Conservation (phyloP, 1,140 invertebrate genomes). For the Apis dorsata region DNA sequence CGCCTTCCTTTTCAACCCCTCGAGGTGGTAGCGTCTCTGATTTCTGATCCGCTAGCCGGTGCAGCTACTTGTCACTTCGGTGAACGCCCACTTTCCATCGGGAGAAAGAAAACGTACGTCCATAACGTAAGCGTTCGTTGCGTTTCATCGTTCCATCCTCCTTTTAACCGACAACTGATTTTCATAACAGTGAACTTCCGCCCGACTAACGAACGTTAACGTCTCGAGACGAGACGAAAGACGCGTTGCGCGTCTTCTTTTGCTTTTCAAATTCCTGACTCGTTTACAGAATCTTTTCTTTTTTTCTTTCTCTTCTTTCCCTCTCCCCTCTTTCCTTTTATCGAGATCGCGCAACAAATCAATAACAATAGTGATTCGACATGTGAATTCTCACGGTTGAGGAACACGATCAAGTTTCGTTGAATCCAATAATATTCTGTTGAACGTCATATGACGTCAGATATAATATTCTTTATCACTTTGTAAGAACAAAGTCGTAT, state of each 20-base stretch:
- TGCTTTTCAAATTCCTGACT: slow-evolving; percentile 17
- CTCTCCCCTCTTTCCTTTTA: not conserved
- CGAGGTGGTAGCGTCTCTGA: slow-evolving; percentile 73
- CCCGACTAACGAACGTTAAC: slow-evolving; percentile 76
- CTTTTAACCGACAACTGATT: slow-evolving; percentile 69
- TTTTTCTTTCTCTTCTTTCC: not conserved
- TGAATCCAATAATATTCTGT: no score
- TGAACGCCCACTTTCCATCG: slow-evolving; percentile 58
- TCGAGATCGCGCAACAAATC: not conserved
- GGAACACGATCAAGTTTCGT: not conserved
- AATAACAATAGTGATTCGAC: not conserved
- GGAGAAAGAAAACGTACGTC: slow-evolving; percentile 34
- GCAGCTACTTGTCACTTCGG: slow-evolving; percentile 76
- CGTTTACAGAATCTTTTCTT: not conserved
- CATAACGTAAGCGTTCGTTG: slow-evolving; percentile 71
- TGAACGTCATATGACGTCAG: no score
- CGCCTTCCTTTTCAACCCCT: slow-evolving; percentile 63
- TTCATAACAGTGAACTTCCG: slow-evolving; percentile 77
- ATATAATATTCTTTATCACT: no score
- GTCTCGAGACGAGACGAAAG: not conserved
- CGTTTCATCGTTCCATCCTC: slow-evolving; percentile 5
- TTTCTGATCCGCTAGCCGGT: slow-evolving; percentile 78
- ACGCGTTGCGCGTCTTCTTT: not conserved
- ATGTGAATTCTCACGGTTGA: slow-evolving; percentile 8
- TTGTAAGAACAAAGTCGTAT: no score